These are phyloP conservation scores for Agapornis canus DNA, from an alignment of 2,797 vertebrate species.

Conservation along the genomic window DNA sequence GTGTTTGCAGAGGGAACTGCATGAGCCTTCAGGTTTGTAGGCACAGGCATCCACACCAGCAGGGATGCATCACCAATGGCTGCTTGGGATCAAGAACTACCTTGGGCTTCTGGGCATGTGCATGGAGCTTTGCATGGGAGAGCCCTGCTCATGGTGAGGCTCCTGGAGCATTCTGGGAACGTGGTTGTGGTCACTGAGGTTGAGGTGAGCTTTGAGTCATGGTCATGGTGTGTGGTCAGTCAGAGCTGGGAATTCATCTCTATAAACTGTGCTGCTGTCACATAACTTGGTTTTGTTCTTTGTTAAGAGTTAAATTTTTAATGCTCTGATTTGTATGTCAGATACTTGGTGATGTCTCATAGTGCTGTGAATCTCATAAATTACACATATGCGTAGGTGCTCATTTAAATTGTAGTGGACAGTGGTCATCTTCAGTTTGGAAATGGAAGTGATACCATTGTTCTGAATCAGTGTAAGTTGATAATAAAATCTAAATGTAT, in stretches of 20 bases:
- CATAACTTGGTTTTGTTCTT: accelerated
- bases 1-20: background rate
- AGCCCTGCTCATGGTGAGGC: background rate
- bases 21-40: background rate
- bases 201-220: accelerated
- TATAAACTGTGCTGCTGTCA: accelerated
- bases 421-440: background rate
- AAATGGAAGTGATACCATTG: background rate
- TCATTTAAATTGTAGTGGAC: background rate
- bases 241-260: background rate
- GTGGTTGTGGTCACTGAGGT: background rate
- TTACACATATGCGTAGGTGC: background rate
- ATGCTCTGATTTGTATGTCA: background rate
- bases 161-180: background rate
- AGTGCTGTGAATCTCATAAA: background rate
- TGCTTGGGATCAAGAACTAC: no score
- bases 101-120: accelerated
- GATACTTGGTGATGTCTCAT: background rate
- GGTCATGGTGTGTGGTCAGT: accelerated
- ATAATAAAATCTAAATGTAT: background rate
- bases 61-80: accelerated
- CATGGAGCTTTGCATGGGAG: background rate
- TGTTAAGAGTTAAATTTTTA: background rate
- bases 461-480: background rate
- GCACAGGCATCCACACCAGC: background rate